Evolutionary conservation across 2,888 invertebrate genomes (phyloP).

Genomic region (Melieria omissa): DNA sequence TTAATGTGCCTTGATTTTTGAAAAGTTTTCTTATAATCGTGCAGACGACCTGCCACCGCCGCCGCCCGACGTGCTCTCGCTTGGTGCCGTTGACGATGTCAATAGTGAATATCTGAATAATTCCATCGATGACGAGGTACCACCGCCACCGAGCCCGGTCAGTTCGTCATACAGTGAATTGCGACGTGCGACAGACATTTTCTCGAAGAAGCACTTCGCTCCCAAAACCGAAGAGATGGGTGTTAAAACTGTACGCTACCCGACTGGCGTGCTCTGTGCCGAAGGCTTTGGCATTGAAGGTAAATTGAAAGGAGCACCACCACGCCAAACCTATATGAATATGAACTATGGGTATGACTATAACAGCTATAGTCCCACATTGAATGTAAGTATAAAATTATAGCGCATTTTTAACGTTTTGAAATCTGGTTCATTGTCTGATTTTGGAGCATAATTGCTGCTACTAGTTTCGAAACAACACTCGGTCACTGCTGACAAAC

Average conservation of each 20-base stretch:
- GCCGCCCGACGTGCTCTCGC: constrained; percentile 68
- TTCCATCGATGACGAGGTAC: constrained; percentile 73
- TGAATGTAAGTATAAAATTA: too few species aligned
- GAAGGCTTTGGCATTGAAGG: background rate
- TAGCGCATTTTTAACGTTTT: too few species aligned
- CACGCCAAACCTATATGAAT: constrained; percentile 49
- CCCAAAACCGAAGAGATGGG: constrained; percentile 2
- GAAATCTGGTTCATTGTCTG: too few species aligned
- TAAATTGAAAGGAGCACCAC: background rate
- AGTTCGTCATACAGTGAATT: constrained; percentile 92
- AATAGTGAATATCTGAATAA: constrained; percentile 18
- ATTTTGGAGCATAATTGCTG: too few species aligned
- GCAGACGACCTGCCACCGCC: constrained; percentile 72
- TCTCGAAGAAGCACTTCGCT: constrained; percentile 54
- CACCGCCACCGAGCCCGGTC: constrained; percentile 88
- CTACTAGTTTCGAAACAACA: too few species aligned
- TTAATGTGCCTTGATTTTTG: too few species aligned
- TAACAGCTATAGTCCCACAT: constrained; percentile 63
- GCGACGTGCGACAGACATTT: constrained; percentile 79
- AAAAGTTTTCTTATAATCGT: too few species aligned
- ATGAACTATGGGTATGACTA: constrained; percentile 45
- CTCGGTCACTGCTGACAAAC: too few species aligned
- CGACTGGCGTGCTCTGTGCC: constrained; percentile 13
- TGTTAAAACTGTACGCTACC: constrained; percentile 6
- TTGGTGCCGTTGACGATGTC: constrained; percentile 29